Percentiles rank a stretch among this genome's conserved stretches.
phyloP scores from a whole-genome alignment of 2,113 vertebrate species.

The Nicator chloris region DNA sequence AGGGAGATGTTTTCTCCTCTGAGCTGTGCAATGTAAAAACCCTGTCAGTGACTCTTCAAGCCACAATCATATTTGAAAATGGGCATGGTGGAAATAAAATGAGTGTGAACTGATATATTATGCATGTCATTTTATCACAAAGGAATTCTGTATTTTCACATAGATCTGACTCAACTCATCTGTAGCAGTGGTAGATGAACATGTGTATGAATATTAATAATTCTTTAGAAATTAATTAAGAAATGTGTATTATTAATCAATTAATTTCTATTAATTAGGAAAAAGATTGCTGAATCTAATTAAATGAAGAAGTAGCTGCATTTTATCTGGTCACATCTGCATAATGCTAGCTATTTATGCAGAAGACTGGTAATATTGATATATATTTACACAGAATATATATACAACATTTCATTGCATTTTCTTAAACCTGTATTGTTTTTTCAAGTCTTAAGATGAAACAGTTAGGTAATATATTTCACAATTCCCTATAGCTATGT shows the following conservation, averaged over 20 bases:
- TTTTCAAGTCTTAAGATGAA: background rate
- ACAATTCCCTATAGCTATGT: background rate
- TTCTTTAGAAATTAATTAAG: background rate
- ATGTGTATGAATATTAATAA: background rate
- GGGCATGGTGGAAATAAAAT: background rate
- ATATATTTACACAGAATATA: background rate
- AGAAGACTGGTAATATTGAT: background rate
- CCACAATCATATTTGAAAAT: background rate
- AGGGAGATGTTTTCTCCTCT: background rate
- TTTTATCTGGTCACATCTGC: background rate
- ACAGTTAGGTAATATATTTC: background rate
- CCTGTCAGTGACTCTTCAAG: background rate
- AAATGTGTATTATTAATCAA: background rate
- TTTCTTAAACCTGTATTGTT: background rate
- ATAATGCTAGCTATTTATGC: background rate
- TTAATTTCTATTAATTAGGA: background rate
- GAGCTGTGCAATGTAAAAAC: background rate
- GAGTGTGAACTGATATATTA: background rate
- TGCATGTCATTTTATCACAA: background rate
- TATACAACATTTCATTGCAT: background rate
- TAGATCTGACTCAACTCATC: background rate
- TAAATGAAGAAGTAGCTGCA: background rate
- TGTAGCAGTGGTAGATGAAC: background rate
- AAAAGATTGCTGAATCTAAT: background rate
- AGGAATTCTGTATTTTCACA: background rate